Percentiles rank a stretch among this genome's conserved stretches.
These are phyloP conservation scores for Metaphire vulgaris DNA, from an alignment of 1,140 invertebrate genomes.

Conservation along the genomic window DNA sequence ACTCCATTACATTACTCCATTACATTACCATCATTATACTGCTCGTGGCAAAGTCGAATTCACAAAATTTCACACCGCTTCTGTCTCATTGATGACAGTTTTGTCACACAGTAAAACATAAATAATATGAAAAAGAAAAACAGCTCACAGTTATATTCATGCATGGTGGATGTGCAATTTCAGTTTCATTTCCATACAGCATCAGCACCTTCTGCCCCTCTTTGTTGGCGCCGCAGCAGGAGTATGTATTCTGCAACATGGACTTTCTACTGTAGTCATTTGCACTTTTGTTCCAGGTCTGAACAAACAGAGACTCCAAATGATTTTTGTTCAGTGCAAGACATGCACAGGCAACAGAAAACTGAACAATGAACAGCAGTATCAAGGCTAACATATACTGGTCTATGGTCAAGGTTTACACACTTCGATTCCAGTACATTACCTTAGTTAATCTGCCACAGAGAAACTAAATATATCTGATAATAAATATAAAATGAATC, in stretches of 20 bases:
- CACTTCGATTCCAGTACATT: no score
- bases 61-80: no score
- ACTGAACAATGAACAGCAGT: slow-evolving; percentile 1
- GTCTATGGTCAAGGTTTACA: background rate
- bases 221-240: background rate
- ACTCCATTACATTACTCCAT: no score
- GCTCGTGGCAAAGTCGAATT: no score
- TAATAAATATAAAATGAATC: no score
- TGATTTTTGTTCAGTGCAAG: background rate
- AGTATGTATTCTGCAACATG: background rate
- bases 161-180: background rate
- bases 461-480: no score
- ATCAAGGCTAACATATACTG: background rate
- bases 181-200: background rate
- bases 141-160: background rate
- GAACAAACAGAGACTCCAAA: background rate
- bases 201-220: background rate
- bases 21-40: no score
- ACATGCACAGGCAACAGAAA: background rate
- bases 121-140: background rate
- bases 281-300: background rate
- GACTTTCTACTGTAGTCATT: background rate
- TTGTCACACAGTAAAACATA: background rate
- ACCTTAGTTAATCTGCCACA: no score
- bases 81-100: no score